Evolutionary conservation across 2,113 vertebrate species (phyloP).

Genomic region (Telmatochromis brachygnathus): DNA sequence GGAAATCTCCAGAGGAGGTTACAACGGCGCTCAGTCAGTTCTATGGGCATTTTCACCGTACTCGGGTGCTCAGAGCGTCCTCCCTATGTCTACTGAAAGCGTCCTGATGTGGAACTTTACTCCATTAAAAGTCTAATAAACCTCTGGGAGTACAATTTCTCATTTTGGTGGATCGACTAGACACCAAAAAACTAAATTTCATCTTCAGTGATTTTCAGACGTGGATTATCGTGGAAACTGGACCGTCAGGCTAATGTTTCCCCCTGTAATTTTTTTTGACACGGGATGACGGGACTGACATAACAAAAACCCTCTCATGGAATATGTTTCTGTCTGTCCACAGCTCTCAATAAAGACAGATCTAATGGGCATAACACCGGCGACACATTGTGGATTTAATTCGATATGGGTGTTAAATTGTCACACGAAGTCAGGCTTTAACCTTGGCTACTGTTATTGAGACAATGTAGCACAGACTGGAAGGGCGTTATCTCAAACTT

Average conservation of each 20-base stretch:
- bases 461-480: background rate
- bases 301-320: constrained; percentile 21
- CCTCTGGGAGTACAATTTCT: constrained; percentile 52
- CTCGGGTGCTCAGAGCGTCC: background rate
- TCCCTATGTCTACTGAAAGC: background rate
- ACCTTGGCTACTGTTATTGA: background rate
- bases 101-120: constrained; percentile 37
- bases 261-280: constrained; percentile 32
- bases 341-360: constrained; percentile 42
- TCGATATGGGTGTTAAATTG: background rate
- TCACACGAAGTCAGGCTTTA: background rate
- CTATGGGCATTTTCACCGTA: background rate
- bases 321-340: constrained; percentile 32
- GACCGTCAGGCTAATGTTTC: constrained; percentile 30
- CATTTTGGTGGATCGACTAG: constrained; percentile 47
- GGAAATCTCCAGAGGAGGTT: constrained; percentile 13
- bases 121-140: constrained; percentile 38
- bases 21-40: background rate
- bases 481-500: background rate
- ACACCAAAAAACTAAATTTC: constrained; percentile 40
- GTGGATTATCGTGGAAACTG: constrained; percentile 59
- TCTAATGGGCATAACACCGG: constrained; percentile 7
- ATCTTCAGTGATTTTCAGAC: constrained; percentile 26
- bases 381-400: constrained; percentile 37
- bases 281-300: constrained; percentile 33